A percentile compares a stretch with the other conserved stretches of the same genome.
These are phyloP conservation scores for Meloidogyne floridensis DNA, from an alignment of 1,140 invertebrate genomes.

Conservation along the genomic window DNA sequence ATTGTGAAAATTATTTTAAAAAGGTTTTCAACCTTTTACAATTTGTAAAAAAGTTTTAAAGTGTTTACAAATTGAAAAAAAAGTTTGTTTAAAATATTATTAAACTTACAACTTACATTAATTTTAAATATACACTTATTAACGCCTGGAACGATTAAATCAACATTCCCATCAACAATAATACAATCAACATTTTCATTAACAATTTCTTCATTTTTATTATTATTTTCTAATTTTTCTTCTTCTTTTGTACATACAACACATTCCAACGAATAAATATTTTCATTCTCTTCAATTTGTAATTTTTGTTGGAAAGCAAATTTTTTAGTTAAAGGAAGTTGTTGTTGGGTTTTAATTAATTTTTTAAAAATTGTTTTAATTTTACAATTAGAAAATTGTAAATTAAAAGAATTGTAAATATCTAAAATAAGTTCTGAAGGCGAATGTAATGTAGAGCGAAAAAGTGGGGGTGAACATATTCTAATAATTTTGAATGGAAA, in stretches of 20 bases:
- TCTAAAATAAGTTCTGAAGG: background rate
- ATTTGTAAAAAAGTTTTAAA: too few species aligned
- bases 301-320: background rate
- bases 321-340: background rate
- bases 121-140: slow-evolving; percentile 2
- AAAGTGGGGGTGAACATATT: background rate
- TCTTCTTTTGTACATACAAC: background rate
- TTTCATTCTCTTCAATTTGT: background rate
- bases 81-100: too few species aligned
- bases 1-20: too few species aligned
- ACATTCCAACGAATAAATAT: slow-evolving; percentile 3
- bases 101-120: background rate
- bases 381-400: background rate
- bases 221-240: background rate
- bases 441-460: background rate
- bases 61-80: too few species aligned
- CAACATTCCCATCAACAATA: background rate
- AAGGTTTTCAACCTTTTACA: too few species aligned
- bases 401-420: background rate
- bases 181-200: background rate
- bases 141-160: slow-evolving; percentile 8
- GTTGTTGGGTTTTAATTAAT: background rate
- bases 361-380: background rate
- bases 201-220: background rate
- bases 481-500: slow-evolving; percentile 1